Percentiles rank a stretch among this genome's conserved stretches.
Conservation (phyloP, 2,888 invertebrate genomes). For the Meiosimyza platycephala region DNA sequence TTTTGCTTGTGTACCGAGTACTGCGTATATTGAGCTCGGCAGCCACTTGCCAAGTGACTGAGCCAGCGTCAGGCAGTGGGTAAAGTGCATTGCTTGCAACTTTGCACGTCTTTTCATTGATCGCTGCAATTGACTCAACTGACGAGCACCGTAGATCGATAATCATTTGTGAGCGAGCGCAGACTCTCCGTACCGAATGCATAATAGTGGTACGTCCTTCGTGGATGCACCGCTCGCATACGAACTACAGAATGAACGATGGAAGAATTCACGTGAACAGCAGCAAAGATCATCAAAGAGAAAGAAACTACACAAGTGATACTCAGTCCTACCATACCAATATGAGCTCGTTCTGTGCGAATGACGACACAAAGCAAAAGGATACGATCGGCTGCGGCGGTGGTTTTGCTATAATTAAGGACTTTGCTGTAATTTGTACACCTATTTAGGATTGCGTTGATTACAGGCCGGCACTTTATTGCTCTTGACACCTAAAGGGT, state of each 20-base stretch:
- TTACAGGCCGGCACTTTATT: conserved; percentile 68
- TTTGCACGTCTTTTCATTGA: conserved; percentile 25
- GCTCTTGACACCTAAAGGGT: conserved; percentile 68
- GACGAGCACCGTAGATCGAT: conserved; percentile 27
- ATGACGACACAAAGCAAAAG: conserved; percentile 11
- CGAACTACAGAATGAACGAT: conserved; percentile 15
- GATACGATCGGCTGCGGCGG: conserved; percentile 47
- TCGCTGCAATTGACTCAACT: conserved; percentile 10
- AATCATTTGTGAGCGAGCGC: neutral
- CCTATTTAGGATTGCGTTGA: conserved; percentile 68
- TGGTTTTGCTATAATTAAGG: conserved; percentile 67
- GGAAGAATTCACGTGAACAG: conserved; percentile 33
- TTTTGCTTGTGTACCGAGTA: conserved; percentile 53
- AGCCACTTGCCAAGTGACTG: conserved; percentile 15
- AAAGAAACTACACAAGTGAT: neutral
- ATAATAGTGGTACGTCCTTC: conserved; percentile 59
- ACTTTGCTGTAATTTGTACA: conserved; percentile 67
- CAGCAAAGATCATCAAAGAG: neutral
- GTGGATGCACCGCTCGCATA: conserved; percentile 41
- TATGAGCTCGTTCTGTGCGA: no score
- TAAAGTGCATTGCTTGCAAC: conserved; percentile 3
- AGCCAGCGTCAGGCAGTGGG: no score
- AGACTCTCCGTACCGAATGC: conserved; percentile 59
- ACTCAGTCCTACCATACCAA: no score
- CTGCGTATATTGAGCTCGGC: conserved; percentile 51